Evolutionary conservation across 1,140 invertebrate genomes (phyloP).

Genomic region (Schlechtendalia chinensis): DNA sequence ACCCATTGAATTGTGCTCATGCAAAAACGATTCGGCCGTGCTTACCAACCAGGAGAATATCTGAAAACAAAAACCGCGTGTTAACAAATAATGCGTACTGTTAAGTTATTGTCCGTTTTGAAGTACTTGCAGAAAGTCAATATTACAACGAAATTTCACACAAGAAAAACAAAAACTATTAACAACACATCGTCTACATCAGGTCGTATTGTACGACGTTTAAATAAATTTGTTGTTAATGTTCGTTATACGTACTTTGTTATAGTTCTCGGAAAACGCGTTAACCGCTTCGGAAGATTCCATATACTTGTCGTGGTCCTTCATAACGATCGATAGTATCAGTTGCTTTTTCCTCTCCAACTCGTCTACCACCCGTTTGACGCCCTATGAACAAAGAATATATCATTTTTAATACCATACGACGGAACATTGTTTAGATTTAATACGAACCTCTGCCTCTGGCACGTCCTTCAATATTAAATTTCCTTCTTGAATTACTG

Average conservation of each 20-base stretch:
- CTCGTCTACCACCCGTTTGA: slow-evolving; percentile 68
- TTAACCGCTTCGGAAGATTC: slow-evolving; percentile 67
- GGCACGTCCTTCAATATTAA: slow-evolving; percentile 41
- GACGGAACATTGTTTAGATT: neutral
- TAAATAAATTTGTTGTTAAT: too few species aligned
- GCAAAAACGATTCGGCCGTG: slow-evolving; percentile 71
- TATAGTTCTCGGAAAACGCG: slow-evolving; percentile 70
- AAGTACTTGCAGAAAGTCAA: too few species aligned
- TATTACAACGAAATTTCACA: too few species aligned
- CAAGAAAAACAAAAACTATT: too few species aligned
- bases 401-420: neutral
- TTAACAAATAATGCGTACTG: neutral
- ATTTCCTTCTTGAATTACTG: slow-evolving; percentile 46
- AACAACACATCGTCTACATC: too few species aligned
- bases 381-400: slow-evolving; percentile 56
- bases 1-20: slow-evolving; percentile 74
- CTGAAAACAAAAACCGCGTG: slow-evolving; percentile 50
- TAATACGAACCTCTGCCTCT: slow-evolving; percentile 7
- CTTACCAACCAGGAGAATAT: slow-evolving; percentile 70
- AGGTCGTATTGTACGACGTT: too few species aligned
- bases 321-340: slow-evolving; percentile 67
- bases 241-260: slow-evolving; percentile 58
- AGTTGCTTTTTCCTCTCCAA: slow-evolving; percentile 72
- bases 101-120: too few species aligned
- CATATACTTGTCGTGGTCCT: slow-evolving; percentile 71